phyloP scores from a whole-genome alignment of 1,140 invertebrate genomes.

The Listronotus bonariensis region DNA sequence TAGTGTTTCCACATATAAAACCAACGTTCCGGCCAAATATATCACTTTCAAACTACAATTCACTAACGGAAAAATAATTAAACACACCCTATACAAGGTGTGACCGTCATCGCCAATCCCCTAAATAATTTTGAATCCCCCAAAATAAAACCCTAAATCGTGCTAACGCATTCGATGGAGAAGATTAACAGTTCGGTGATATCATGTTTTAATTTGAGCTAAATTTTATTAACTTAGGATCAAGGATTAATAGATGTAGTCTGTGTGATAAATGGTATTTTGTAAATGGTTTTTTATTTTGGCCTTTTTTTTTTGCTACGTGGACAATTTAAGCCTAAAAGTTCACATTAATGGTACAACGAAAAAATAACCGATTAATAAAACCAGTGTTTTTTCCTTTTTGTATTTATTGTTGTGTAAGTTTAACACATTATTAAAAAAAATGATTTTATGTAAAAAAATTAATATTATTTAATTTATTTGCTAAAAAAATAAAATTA shows the following conservation, averaged over 20 bases:
- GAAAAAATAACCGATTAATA: too few relatives aligned
- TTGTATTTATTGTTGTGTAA: too few relatives aligned
- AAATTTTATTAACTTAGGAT: slow-evolving; percentile 24
- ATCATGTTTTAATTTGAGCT: slow-evolving; percentile 18
- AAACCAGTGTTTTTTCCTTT: too few relatives aligned
- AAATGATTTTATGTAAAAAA: too few relatives aligned
- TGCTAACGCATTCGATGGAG: slow-evolving; percentile 22
- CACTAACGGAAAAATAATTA: slow-evolving; percentile 27
- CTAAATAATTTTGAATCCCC: slow-evolving; percentile 13
- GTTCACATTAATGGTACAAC: too few relatives aligned
- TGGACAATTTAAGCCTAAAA: too few relatives aligned
- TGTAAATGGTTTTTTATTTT: too few relatives aligned
- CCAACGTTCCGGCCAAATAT: slow-evolving; percentile 12
- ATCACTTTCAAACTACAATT: slow-evolving; percentile 20
- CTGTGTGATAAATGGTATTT: not conserved
- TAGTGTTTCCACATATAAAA: slow-evolving; percentile 13
- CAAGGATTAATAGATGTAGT: not conserved
- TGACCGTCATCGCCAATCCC: slow-evolving; percentile 16
- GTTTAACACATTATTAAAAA: too few relatives aligned
- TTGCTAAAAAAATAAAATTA: too few relatives aligned
- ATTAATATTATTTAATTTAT: too few relatives aligned
- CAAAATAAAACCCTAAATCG: slow-evolving; percentile 19
- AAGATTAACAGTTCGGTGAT: slow-evolving; percentile 13
- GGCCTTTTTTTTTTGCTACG: too few relatives aligned
- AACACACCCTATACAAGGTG: slow-evolving; percentile 28